Conservation (phyloP, 2,113 vertebrate species). For the Chionomys nivalis region DNA sequence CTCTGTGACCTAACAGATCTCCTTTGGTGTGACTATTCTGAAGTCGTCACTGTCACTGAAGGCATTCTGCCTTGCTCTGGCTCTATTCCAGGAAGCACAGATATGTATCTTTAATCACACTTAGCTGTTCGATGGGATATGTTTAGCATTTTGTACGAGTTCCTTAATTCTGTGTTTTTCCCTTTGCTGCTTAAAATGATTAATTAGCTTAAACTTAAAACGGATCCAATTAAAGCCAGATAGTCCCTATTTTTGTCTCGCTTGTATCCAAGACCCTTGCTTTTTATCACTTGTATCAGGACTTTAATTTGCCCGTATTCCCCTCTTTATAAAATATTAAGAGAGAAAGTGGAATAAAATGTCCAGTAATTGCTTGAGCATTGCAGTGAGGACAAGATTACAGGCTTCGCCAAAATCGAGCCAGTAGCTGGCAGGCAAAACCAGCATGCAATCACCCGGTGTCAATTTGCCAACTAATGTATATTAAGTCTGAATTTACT, state of each 20-base stretch:
- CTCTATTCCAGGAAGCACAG: not conserved
- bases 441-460: not conserved
- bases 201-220: slow-evolving; percentile 68
- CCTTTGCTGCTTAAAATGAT: slow-evolving; percentile 69
- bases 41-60: not conserved
- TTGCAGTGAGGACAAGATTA: slow-evolving; percentile 3
- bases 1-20: not conserved
- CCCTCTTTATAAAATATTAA: slow-evolving; percentile 66
- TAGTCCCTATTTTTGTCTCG: slow-evolving; percentile 62
- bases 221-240: slow-evolving; percentile 64
- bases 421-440: slow-evolving; percentile 4
- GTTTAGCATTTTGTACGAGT: slow-evolving; percentile 60
- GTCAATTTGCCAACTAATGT: not conserved
- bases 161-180: slow-evolving; percentile 57
- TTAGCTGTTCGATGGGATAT: slow-evolving; percentile 13
- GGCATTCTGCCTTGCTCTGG: not conserved
- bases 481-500: not conserved
- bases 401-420: slow-evolving; percentile 5
- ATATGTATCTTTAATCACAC: slow-evolving; percentile 45
- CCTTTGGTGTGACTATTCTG: not conserved
- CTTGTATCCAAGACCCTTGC: slow-evolving; percentile 48
- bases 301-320: slow-evolving; percentile 64
- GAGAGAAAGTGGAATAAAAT: slow-evolving; percentile 36
- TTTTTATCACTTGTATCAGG: slow-evolving; percentile 55
- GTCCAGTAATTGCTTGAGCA: not conserved